phyloP scores from a whole-genome alignment of 2,888 invertebrate species.

The Rutpela maculata region DNA sequence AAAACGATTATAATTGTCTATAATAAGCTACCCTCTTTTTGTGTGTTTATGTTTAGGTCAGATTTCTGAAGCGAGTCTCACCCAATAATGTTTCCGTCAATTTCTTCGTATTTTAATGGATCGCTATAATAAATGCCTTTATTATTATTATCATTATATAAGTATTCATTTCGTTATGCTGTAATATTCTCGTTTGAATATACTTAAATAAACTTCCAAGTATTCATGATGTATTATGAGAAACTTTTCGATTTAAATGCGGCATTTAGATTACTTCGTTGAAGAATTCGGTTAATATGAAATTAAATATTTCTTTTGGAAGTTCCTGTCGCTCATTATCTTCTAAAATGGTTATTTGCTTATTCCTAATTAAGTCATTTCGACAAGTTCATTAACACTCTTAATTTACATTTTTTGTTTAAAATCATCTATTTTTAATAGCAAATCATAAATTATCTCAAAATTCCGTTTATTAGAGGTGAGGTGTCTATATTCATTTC shows the following conservation, averaged over 20 bases:
- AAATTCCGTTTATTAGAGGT: too few relatives aligned
- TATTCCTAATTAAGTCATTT: conserved; percentile 20
- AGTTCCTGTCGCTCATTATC: conserved; percentile 10
- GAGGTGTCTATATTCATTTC: too few relatives aligned
- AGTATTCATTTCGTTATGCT: too few relatives aligned
- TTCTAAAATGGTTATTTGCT: conserved; percentile 15
- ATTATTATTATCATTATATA: too few relatives aligned
- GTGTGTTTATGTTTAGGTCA: too few relatives aligned
- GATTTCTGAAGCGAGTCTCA: too few relatives aligned
- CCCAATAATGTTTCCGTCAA: too few relatives aligned
- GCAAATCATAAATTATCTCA: neutral
- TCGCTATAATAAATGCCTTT: too few relatives aligned
- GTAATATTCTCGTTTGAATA: too few relatives aligned
- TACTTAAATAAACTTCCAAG: neutral
- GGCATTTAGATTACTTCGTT: neutral
- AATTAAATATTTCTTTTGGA: neutral
- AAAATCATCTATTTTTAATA: conserved; percentile 4
- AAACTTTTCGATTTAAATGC: neutral
- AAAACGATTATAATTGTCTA: too few relatives aligned
- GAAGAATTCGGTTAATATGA: neutral
- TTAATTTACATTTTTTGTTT: conserved; percentile 4
- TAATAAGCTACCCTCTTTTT: too few relatives aligned
- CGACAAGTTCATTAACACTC: conserved; percentile 11
- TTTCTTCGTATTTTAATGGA: too few relatives aligned
- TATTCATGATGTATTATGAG: neutral